Base-by-base conservation (phyloP, 2,888 invertebrate genomes). In the Xylocampa areola region DNA sequence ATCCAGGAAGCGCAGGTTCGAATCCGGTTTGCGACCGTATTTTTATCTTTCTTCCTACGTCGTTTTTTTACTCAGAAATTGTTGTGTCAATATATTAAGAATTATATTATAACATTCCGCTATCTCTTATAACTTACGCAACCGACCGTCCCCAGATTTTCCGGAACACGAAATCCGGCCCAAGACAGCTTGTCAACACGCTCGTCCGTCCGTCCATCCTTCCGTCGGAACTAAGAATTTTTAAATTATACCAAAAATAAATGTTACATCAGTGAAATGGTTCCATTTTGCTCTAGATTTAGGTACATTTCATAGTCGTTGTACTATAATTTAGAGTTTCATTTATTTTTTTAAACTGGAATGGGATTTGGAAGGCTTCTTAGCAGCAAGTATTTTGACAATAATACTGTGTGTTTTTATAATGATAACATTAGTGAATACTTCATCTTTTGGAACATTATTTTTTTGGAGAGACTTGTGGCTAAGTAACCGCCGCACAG, bases 101-200 rank as follows among this genome's bases (percentile, higher is more conserved):
- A n/a, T 19, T 17, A 10, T 32, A 32, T 4, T 1, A 40, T 13
- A 2, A 11, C 7, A 40, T 14, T 13, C 14, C 52, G 49, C 49
- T 4, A 8, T n/a, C 49, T 51, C 57, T 47, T 45, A 47, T 76
- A 23, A 37, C 65, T 73, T 76, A 35, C 41, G 19, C 27, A 35
- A 4, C 2, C 1, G 10, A 41, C 54, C 52, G 19, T 48, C 54
- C 33, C 43, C 58, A 57, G 77, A 73, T 73, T 73, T 73, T 76
- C 62, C 70, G 74, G 74, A 62, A 69, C 77, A 73, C 67, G 57
- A 73, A 69, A 76, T 60, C 73, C 71, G 76, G 57, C 32, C 51
- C 59, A 44, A 65, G 77, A 69, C 50, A 51, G 57, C 74, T 69
- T 73, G 73, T 73, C 77, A 77, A 73, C 77, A 73, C 66, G 74